Base-by-base conservation (phyloP, 2,888 invertebrate genomes). In the Acanthosepion pharaonis region DNA sequence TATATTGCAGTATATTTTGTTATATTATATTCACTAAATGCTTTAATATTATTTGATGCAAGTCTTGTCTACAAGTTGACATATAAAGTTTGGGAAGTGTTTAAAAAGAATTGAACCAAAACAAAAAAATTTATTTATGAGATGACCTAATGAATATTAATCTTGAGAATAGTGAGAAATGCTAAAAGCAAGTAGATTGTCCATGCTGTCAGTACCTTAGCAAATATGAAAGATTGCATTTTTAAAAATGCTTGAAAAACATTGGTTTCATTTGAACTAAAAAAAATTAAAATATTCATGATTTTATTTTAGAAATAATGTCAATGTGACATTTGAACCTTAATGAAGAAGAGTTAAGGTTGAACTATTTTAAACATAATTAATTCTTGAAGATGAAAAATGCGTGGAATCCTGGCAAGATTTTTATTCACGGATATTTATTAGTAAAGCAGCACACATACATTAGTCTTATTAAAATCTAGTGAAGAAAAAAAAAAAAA, bases 301-400 rank as follows among this genome's bases (percentile, higher is more conserved):
- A 78, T n/a, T 78, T n/a, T 33, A 78, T n/a, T 78, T n/a, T n/a
- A n/a, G 78, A 78, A 78, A 78, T 78, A 78, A 78, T n/a, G 78
- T 33, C 78, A 78, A 78, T 78, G 33, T 78, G 78, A 33, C 78
- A 78, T 78, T 78, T n/a, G 64, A 78, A 28, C 78, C 28, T 25
- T 78, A 78, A 78, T 28, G 8, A n/a, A 78, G 28, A 78, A 28
- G 25, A 78, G n/a, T 78, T 78, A 28, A n/a, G 28, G n/a, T 55
- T 55, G 4, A 59, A 59, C 23, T 59, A 59, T 59, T 59, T 59
- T 59, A 59, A 59, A 59, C 59, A 59, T 59, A 15, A 78, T 11
- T n/a, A 15, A 78, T 78, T 78, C n/a, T 78, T 78, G 78, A 33
- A 11, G 78, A 11, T 78, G n/a, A 78, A n/a, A 33, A n/a, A 33